A percentile compares a stretch with the other conserved stretches of the same genome.
Evolutionary conservation across 2,888 invertebrate genomes (phyloP).

Genomic region (Scaptomyza flava): DNA sequence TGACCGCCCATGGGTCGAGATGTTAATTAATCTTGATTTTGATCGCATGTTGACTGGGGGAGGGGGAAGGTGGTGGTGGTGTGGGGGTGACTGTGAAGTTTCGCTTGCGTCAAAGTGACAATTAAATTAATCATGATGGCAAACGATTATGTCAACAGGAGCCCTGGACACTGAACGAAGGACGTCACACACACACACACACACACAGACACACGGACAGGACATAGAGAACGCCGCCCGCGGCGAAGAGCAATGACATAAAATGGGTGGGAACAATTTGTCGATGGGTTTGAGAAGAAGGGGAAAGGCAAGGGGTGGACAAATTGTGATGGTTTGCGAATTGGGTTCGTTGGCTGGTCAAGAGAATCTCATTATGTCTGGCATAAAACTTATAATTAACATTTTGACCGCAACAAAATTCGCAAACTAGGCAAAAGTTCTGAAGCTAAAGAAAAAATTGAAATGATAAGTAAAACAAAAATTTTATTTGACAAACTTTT

Average conservation of each 20-base stretch:
- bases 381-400: conserved; percentile 76
- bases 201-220: background rate
- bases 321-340: background rate
- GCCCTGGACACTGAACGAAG: conserved; percentile 18
- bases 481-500: conserved; percentile 22
- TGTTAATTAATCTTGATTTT: conserved; percentile 79
- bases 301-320: background rate
- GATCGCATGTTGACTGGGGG: conserved; percentile 8
- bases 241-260: conserved; percentile 27
- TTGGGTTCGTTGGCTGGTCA: background rate
- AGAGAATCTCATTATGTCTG: conserved; percentile 71
- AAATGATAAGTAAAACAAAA: background rate
- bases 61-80: background rate
- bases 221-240: conserved; percentile 30
- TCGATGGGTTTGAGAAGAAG: background rate
- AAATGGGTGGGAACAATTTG: conserved; percentile 1
- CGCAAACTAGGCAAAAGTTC: conserved; percentile 2
- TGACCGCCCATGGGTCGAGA: conserved; percentile 76
- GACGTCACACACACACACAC: conserved; percentile 1
- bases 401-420: conserved; percentile 71
- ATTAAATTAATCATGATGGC: conserved; percentile 82
- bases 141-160: conserved; percentile 80
- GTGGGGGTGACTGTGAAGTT: conserved; percentile 12
- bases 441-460: conserved; percentile 7
- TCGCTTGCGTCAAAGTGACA: conserved; percentile 79